These are phyloP conservation scores for Pseudopleuronectes americanus DNA, from an alignment of 2,797 vertebrate species.

Conservation along the genomic window DNA sequence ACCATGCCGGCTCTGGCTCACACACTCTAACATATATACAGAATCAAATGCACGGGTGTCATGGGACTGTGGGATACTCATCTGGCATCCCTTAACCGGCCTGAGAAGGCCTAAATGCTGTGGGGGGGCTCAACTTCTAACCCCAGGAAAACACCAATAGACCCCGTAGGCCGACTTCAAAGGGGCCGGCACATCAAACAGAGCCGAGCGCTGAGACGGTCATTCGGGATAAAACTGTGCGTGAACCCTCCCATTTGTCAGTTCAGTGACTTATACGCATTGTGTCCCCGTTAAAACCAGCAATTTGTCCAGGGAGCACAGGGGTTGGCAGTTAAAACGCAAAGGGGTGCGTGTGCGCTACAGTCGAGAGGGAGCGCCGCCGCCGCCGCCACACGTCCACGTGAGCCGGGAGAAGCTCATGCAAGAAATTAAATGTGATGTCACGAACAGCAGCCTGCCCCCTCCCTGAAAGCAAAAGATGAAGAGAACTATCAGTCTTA, in stretches of 20 bases:
- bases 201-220: conserved; percentile 66
- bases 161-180: conserved; percentile 77
- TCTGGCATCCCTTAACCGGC: conserved; percentile 76
- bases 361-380: not conserved
- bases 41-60: conserved; percentile 26
- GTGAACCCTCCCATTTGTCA: conserved; percentile 66
- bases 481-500: conserved; percentile 50
- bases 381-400: conserved; percentile 18
- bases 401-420: conserved; percentile 14
- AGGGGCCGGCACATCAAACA: conserved; percentile 77
- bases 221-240: conserved; percentile 66
- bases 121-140: conserved; percentile 77
- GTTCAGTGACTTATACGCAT: conserved; percentile 53
- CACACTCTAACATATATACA: not conserved
- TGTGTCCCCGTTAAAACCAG: conserved; percentile 34
- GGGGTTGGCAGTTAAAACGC: conserved; percentile 29
- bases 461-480: conserved; percentile 14
- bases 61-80: conserved; percentile 55
- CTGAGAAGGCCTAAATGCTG: conserved; percentile 65
- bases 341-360: conserved; percentile 19
- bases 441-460: conserved; percentile 36
- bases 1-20: conserved; percentile 1
- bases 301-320: conserved; percentile 19
- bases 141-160: conserved; percentile 80
- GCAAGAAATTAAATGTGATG: conserved; percentile 45